Conservation (phyloP, 2,888 invertebrate genomes). For the Temnothorax ravouxi region DNA sequence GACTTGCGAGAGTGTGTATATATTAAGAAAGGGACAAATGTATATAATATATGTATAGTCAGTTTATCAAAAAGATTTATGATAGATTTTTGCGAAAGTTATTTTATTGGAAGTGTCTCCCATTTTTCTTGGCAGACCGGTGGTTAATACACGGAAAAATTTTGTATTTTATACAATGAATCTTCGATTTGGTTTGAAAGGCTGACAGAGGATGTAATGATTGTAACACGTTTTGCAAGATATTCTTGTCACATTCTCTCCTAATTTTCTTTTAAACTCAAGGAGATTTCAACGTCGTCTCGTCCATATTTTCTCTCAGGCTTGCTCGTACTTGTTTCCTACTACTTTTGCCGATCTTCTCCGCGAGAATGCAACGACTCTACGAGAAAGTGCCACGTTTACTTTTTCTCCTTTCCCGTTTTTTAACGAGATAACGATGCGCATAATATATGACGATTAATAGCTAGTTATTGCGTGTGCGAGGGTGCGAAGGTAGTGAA, state of each 20-base stretch:
- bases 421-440: constrained; percentile 55
- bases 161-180: constrained; percentile 23
- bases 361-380: neutral
- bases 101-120: neutral
- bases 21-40: neutral
- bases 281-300: neutral
- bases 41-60: neutral
- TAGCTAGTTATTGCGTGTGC: constrained; percentile 36
- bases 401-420: constrained; percentile 8
- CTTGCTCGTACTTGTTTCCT: constrained; percentile 57
- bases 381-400: constrained; percentile 62
- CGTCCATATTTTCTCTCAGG: constrained; percentile 44
- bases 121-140: constrained; percentile 19
- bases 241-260: neutral
- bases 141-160: constrained; percentile 24
- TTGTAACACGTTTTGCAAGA: constrained; percentile 5
- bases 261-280: neutral
- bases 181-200: neutral
- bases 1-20: neutral
- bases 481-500: constrained; percentile 25
- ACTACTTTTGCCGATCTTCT: constrained; percentile 63
- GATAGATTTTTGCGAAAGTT: neutral
- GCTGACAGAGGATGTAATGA: neutral
- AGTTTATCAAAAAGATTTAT: neutral
- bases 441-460: constrained; percentile 67